A percentile compares a stretch with the other conserved stretches of the same genome.
phyloP scores from a whole-genome alignment of 92 coral and sea anemone genomes.

The Umimayanthus chanpuru region DNA sequence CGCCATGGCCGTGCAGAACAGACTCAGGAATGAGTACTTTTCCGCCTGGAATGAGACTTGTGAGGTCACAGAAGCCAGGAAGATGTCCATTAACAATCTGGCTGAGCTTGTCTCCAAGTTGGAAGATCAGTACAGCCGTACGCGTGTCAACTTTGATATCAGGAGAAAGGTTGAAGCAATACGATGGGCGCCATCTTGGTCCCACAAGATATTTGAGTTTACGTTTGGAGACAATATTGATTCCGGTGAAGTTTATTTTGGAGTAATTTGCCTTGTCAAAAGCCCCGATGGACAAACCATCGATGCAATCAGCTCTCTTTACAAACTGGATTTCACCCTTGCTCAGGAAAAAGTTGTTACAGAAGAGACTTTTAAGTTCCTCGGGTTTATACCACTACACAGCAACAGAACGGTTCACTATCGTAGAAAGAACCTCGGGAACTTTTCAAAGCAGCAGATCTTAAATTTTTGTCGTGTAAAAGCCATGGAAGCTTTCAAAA shows the following conservation, averaged over 20 bases:
- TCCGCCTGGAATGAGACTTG: constrained; percentile 55
- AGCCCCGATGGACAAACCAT: constrained; percentile 64
- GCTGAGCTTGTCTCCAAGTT: constrained; percentile 44
- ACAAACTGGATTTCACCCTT: constrained; percentile 59
- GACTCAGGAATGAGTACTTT: constrained; percentile 53
- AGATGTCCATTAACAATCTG: constrained; percentile 43
- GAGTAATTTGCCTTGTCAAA: constrained; percentile 61
- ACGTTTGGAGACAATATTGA: constrained; percentile 58
- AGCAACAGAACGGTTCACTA: constrained; percentile 43
- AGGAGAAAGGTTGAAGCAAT: constrained; percentile 52
- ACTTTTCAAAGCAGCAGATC: constrained; percentile 57
- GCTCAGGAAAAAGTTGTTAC: constrained; percentile 47
- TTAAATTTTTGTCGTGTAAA: constrained; percentile 62
- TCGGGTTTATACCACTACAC: constrained; percentile 52
- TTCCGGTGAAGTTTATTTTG: constrained; percentile 60
- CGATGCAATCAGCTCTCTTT: constrained; percentile 60
- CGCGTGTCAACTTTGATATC: constrained; percentile 51
- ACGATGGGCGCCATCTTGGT: constrained; percentile 55
- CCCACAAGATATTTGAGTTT: constrained; percentile 59
- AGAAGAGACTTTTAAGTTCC: constrained; percentile 43
- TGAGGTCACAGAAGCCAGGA: constrained; percentile 56
- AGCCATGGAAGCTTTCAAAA: constrained; percentile 66
- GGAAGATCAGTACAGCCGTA: constrained; percentile 54
- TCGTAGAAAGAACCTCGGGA: constrained; percentile 49
- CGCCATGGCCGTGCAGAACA: constrained; percentile 36